A percentile compares a stretch with the other conserved stretches of the same genome.
These are phyloP conservation scores for Anthophora plumipes DNA, from an alignment of 2,888 invertebrate genomes.

Conservation along the genomic window DNA sequence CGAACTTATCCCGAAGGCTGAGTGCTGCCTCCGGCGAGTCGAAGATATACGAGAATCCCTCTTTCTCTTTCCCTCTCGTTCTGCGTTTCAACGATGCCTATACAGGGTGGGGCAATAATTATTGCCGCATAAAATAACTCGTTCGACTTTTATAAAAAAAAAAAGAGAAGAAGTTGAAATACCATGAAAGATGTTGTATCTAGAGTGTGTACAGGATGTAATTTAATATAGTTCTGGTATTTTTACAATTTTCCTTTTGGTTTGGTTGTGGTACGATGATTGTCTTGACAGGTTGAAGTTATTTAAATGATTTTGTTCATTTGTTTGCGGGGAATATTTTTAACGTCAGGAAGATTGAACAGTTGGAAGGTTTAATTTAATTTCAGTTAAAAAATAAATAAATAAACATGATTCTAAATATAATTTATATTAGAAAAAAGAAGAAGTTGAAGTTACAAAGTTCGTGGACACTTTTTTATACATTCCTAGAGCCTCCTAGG, in stretches of 20 bases:
- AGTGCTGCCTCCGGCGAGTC: conserved; percentile 65
- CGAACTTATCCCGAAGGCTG: conserved; percentile 78
- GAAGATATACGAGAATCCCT: conserved; percentile 63
- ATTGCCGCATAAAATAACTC: conserved; percentile 4
- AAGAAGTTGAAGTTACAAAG: too few relatives aligned
- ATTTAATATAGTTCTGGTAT: background rate
- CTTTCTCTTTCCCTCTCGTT: conserved; percentile 12
- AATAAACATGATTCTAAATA: too few relatives aligned
- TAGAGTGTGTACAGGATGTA: background rate
- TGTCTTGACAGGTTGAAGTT: too few relatives aligned
- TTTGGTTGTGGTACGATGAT: background rate
- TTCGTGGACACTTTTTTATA: too few relatives aligned
- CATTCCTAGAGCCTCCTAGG: too few relatives aligned
- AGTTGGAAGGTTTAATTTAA: too few relatives aligned
- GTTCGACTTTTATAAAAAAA: background rate
- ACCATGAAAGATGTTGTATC: background rate
- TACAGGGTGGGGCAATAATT: conserved; percentile 54
- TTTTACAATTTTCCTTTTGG: background rate
- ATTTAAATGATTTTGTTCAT: too few relatives aligned
- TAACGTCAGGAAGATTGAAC: too few relatives aligned
- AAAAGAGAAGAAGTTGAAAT: background rate
- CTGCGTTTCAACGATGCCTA: conserved; percentile 23
- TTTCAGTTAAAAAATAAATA: too few relatives aligned
- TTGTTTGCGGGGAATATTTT: too few relatives aligned
- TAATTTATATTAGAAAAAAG: too few relatives aligned